Conservation (phyloP, 2,113 vertebrate genomes). For the Spermophilus dauricus region DNA sequence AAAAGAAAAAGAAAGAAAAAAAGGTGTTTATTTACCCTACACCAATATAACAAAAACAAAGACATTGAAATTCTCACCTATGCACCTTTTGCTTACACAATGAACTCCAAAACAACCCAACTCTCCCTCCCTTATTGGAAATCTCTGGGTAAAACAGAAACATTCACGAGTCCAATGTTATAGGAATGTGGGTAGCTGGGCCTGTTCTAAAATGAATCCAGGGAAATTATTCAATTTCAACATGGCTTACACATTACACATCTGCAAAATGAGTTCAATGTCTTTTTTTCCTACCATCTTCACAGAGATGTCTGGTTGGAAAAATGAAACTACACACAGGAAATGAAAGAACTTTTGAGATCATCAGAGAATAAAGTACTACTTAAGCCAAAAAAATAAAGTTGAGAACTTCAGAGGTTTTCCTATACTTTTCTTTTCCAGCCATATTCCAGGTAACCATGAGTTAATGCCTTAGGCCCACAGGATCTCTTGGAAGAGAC, state of each 20-base stretch:
- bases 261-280: slow-evolving; percentile 19
- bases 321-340: slow-evolving; percentile 45
- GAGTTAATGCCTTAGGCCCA: neutral
- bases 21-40: neutral
- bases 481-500: neutral
- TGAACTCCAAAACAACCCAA: neutral
- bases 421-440: neutral
- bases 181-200: neutral
- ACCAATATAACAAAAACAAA: neutral
- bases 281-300: slow-evolving; percentile 12
- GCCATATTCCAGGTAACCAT: neutral
- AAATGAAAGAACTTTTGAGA: slow-evolving; percentile 36
- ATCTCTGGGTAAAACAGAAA: neutral
- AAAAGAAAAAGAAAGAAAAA: neutral
- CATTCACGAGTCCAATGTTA: neutral
- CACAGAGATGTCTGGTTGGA: neutral
- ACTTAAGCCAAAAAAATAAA: neutral
- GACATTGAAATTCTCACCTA: neutral
- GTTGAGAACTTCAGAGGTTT: slow-evolving; percentile 6
- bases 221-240: neutral
- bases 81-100: neutral
- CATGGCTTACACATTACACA: neutral
- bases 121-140: neutral
- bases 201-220: neutral
- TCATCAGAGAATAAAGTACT: slow-evolving; percentile 9